These are phyloP conservation scores for Plutella xylostella DNA, from an alignment of 2,888 invertebrate species.

Conservation along the genomic window DNA sequence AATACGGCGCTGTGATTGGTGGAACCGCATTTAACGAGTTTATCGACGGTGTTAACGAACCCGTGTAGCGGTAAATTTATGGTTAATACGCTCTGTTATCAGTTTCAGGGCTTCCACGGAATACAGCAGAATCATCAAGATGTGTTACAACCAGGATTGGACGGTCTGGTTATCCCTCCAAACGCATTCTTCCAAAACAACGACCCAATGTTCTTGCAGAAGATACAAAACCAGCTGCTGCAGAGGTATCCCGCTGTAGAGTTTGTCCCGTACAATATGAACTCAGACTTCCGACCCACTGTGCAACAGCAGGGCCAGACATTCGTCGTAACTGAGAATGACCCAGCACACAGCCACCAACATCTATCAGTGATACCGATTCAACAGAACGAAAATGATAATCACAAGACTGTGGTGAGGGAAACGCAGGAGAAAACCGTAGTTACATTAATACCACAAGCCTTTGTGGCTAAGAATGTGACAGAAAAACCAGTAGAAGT, in stretches of 20 bases:
- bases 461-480: slow-evolving; percentile 29
- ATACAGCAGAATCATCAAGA: slow-evolving; percentile 43
- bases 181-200: slow-evolving; percentile 64
- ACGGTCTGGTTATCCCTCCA: slow-evolving; percentile 47
- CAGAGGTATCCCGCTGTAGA: slow-evolving; percentile 52
- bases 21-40: too few species aligned
- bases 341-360: slow-evolving; percentile 30
- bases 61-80: too few species aligned
- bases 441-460: slow-evolving; percentile 39
- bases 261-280: slow-evolving; percentile 52
- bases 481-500: slow-evolving; percentile 34
- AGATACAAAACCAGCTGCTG: slow-evolving; percentile 47
- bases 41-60: too few species aligned
- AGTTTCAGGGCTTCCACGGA: slow-evolving; percentile 31
- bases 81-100: neutral
- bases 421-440: slow-evolving; percentile 46
- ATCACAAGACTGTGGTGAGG: slow-evolving; percentile 43
- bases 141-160: slow-evolving; percentile 38
- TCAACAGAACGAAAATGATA: slow-evolving; percentile 24
- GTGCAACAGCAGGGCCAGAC: slow-evolving; percentile 26
- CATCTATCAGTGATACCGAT: slow-evolving; percentile 27
- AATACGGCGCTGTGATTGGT: too few species aligned
- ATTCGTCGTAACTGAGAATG: slow-evolving; percentile 8
- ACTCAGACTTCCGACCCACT: slow-evolving; percentile 25
- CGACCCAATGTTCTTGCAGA: slow-evolving; percentile 58